phyloP scores from a whole-genome alignment of 2,888 invertebrate genomes.

The Ormia ochracea region DNA sequence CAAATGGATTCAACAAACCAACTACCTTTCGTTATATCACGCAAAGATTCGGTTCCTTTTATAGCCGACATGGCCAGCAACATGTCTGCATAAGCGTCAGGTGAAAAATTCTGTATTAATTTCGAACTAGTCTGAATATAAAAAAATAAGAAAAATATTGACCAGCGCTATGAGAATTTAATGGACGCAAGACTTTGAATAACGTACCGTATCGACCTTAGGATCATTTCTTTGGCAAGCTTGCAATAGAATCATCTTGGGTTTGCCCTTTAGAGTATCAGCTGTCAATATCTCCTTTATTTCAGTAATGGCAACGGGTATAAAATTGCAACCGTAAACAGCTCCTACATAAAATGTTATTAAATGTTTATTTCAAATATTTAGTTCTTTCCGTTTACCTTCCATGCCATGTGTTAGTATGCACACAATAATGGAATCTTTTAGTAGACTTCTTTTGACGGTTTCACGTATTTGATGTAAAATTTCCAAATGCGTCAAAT shows the following conservation, averaged over 20 bases:
- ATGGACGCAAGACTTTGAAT: background rate
- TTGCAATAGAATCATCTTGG: conserved; percentile 80
- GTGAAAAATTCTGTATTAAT: conserved; percentile 21
- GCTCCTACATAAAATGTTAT: conserved; percentile 70
- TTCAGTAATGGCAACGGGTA: conserved; percentile 76
- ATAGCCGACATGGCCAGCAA: conserved; percentile 74
- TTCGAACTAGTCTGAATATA: conserved; percentile 38
- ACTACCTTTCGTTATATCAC: conserved; percentile 71
- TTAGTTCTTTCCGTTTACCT: conserved; percentile 50
- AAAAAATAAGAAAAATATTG: too few species aligned
- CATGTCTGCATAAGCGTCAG: conserved; percentile 69
- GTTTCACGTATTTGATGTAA: conserved; percentile 66
- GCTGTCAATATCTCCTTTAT: conserved; percentile 78
- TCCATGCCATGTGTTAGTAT: conserved; percentile 74
- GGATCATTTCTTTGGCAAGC: conserved; percentile 78
- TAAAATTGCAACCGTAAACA: conserved; percentile 78
- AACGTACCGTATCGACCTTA: conserved; percentile 45
- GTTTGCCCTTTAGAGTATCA: conserved; percentile 76
- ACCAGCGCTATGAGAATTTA: background rate
- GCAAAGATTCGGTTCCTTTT: conserved; percentile 71
- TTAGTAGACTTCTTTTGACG: conserved; percentile 67
- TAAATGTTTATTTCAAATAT: background rate
- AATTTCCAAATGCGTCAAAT: conserved; percentile 70
- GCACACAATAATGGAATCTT: conserved; percentile 74
- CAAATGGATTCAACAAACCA: conserved; percentile 76